A percentile compares a stretch with the other conserved stretches of the same genome.
Conservation (phyloP, 2,888 invertebrate species). For the Lysandra bellargus region DNA sequence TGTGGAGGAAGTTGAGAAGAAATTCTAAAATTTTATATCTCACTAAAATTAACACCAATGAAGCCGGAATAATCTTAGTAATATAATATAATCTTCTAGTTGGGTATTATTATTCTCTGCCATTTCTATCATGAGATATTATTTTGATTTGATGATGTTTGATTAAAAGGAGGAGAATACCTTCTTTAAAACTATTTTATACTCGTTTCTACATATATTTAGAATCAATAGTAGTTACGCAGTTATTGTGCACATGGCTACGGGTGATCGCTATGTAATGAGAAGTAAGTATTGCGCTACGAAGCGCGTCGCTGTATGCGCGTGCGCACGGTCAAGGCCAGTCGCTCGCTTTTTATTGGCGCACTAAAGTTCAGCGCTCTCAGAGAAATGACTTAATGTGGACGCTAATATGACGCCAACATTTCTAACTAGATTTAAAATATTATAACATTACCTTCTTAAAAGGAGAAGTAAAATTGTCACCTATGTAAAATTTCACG, state of each 20-base stretch:
- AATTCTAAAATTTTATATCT: neutral
- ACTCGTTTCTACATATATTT: neutral
- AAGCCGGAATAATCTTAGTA: too few relatives aligned
- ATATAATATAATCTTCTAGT: neutral
- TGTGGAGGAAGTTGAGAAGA: neutral
- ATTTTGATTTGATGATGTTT: neutral
- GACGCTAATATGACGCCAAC: constrained; percentile 33
- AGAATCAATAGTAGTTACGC: neutral
- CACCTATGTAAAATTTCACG: neutral
- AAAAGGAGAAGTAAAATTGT: neutral
- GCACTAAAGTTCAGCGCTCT: constrained; percentile 71
- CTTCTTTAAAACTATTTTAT: neutral
- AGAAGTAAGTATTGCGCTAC: constrained; percentile 37
- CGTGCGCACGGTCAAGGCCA: constrained; percentile 74
- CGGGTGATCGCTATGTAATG: constrained; percentile 30
- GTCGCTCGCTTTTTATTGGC: constrained; percentile 63
- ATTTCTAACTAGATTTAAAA: constrained; percentile 1
- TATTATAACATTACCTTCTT: neutral
- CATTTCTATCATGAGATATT: neutral
- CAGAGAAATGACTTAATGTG: constrained; percentile 40
- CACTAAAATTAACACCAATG: too few relatives aligned
- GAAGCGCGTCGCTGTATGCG: constrained; percentile 41
- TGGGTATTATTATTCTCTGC: neutral
- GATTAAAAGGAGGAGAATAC: neutral
- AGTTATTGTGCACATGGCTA: constrained; percentile 26